A percentile compares a stretch with the other conserved stretches of the same genome.
Evolutionary conservation across 2,113 vertebrate genomes (phyloP).

Genomic region (Motacilla alba): DNA sequence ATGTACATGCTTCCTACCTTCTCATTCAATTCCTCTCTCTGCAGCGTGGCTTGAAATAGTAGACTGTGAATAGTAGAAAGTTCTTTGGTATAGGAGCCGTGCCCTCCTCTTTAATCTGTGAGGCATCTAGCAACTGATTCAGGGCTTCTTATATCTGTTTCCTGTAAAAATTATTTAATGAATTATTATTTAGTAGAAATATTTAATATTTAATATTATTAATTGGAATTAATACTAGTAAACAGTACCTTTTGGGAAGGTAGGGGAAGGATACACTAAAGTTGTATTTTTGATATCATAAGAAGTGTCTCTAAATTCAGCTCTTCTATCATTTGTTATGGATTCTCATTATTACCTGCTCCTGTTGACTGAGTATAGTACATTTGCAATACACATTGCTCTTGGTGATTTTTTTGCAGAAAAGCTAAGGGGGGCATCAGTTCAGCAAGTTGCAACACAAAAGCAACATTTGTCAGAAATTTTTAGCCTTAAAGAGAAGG

Average conservation of each 20-base stretch:
- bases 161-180: background rate
- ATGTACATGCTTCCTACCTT: background rate
- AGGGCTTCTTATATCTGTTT: background rate
- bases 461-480: background rate
- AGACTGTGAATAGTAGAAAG: too few relatives aligned
- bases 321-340: background rate
- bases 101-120: background rate
- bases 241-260: background rate
- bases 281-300: background rate
- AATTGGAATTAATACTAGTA: background rate
- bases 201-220: background rate
- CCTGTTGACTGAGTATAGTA: background rate
- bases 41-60: background rate
- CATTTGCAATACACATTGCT: background rate
- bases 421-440: accelerated
- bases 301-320: background rate
- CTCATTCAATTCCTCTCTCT: background rate
- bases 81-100: background rate
- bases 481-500: background rate
- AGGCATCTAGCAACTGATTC: background rate
- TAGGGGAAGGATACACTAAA: background rate
- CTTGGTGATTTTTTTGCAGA: accelerated
- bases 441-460: background rate
- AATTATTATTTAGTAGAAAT: background rate
- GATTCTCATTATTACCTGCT: background rate